Base-by-base conservation (phyloP, 2,888 invertebrate genomes). In the Lampropteryx suffumata region DNA sequence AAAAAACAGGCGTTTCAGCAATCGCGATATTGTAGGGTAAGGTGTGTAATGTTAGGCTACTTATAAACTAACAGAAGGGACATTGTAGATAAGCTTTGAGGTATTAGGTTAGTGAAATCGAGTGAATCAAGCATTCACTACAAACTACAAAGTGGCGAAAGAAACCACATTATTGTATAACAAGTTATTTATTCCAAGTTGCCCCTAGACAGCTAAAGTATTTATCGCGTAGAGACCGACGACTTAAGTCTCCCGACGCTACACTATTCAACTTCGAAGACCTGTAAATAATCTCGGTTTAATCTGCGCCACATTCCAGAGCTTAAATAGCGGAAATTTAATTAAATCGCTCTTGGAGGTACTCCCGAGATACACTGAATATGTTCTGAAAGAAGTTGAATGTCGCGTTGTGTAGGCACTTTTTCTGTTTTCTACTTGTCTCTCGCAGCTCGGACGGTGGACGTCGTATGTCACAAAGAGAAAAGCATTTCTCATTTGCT, bases 401-500 rank as follows among this genome's bases (percentile, higher is more conserved):
- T 55, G 53, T 28, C 41, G 55, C 50, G 57, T 61, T 53, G 57
- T 65, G 63, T 60, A 55, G 55, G 55, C 55, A 55, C 47, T 56
- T 56, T 65, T 65, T 52, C 42, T 71, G 73, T 63, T 60, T 62
- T 61, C 68, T 72, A 75, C 71, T 79, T 71, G 69, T 65, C 55
- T 43, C 63, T 61, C 67, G 74, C 73, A 58, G 76, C 64, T 63
- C 68, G 77, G 76, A 60, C 77, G 67, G 71, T 70, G 70, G 68
- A 56, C 74, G 75, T 80, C 77, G 79, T 79, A 69, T 83, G 81
- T 82, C 83, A 79, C 80, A 84, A 76, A 82, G 79, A 76, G 79
- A 74, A 79, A 84, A 84, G 79, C 82, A 84, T 83, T 84, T 84
- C 79, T 82, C 84, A 82, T 84, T 83, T 80, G 73, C 65, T 70